Evolutionary conservation across 1,140 invertebrate species (phyloP), one percentile per base, ranked within the genome.

Genomic region (Heliothis virescens): DNA sequence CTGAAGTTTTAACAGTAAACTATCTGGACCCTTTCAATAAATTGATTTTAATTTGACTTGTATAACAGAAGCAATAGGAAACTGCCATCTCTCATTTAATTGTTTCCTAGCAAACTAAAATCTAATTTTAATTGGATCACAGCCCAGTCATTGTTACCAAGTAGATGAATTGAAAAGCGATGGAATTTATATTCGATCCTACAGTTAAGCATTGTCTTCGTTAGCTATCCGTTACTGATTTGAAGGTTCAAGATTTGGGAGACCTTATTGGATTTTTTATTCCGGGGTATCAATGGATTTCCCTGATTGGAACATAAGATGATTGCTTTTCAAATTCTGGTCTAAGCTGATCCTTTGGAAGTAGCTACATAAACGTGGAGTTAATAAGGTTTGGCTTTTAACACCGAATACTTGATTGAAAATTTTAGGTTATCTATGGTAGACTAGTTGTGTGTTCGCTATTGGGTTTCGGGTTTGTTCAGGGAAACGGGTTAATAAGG

Each of bases 91-190:
- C 60, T 74, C 75, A 71, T 82, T 79, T 79, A 79, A 79, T 82
- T 82, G 81, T 79, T 82, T 82, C 81, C 62, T 76, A 62, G 63
- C 63, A 71, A 79, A 82, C 81, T 82, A 75, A 82, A 82, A 82
- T 82, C 76, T 74, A 82, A 75, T 82, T 82, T 79, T 76, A 73
- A 82, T 71, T 82, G 71, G 72, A 76, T 79, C 69, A 52, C 52
- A 75, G 63, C 47, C 62, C 55, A 55, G 34, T 62, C 57, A 71
- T 82, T 82, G 81, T 82, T 82, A 48, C 41, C 55, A 62, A 72
- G 50, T 48, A 65, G 75, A 82, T 82, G 69, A 82, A 82, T 82
- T 73, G 75, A 59, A 77, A 41, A 41, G 47, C 21, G 63, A 69
- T 53, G 62, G 52, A 65, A 69, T 78, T 78, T 79, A 62, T 79